phyloP scores from a whole-genome alignment of 2,113 vertebrate species.

The Orientallactaga bullata region DNA sequence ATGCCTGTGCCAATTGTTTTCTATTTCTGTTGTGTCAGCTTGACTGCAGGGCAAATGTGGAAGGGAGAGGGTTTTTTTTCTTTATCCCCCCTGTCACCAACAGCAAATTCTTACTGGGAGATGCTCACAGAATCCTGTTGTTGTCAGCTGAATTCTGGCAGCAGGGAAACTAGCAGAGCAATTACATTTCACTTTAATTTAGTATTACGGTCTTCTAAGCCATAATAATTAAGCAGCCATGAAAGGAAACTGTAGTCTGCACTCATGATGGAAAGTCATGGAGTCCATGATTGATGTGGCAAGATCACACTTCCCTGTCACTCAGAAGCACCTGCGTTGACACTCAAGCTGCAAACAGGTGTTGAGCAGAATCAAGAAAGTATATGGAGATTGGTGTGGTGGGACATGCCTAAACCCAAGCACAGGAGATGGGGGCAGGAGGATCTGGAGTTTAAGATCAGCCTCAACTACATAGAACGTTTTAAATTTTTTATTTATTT shows the following conservation, averaged over 20 bases:
- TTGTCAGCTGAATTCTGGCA: slow-evolving; percentile 66
- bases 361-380: neutral
- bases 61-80: neutral
- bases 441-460: neutral
- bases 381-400: neutral
- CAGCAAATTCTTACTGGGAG: slow-evolving; percentile 63
- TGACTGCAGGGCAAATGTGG: slow-evolving; percentile 14
- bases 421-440: neutral
- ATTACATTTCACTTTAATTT: slow-evolving; percentile 76
- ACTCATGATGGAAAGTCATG: slow-evolving; percentile 21
- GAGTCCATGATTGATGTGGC: neutral
- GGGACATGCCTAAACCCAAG: neutral
- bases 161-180: slow-evolving; percentile 48
- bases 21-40: slow-evolving; percentile 56
- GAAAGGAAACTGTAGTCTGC: slow-evolving; percentile 54
- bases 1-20: slow-evolving; percentile 53
- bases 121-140: slow-evolving; percentile 41
- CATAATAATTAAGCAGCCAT: slow-evolving; percentile 75
- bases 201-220: slow-evolving; percentile 70
- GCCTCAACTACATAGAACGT: neutral
- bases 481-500: too few relatives aligned
- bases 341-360: neutral
- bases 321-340: neutral
- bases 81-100: slow-evolving; percentile 38
- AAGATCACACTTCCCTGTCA: slow-evolving; percentile 31